A percentile compares a stretch with the other conserved stretches of the same genome.
phyloP scores from a whole-genome alignment of 2,888 invertebrate genomes.

The Rhopalosiphum nymphaeae region DNA sequence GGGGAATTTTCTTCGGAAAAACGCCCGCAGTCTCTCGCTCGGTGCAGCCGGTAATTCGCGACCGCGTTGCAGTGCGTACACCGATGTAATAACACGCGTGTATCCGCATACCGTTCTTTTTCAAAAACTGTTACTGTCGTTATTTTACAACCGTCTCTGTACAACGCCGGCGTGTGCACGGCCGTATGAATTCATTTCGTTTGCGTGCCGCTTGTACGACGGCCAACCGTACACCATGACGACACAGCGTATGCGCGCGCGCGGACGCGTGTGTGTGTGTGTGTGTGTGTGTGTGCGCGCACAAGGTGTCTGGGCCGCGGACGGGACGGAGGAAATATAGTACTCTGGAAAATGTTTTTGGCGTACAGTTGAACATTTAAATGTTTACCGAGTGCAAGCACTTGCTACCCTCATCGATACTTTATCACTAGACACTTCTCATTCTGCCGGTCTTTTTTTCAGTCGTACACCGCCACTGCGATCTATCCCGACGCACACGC shows the following conservation, averaged over 20 bases:
- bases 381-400: background rate
- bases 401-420: background rate
- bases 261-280: background rate
- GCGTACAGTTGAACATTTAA: background rate
- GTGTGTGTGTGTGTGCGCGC: background rate
- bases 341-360: background rate
- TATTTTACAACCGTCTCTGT: background rate
- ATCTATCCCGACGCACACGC: too few species aligned
- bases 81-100: background rate
- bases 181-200: conserved; percentile 2
- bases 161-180: background rate
- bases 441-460: too few species aligned
- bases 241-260: background rate
- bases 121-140: background rate
- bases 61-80: background rate
- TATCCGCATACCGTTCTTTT: background rate
- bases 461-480: too few species aligned
- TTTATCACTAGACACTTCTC: too few species aligned
- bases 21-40: background rate
- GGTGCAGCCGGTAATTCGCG: conserved; percentile 30
- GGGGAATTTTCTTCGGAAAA: conserved; percentile 22
- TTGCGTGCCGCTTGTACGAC: background rate
- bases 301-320: background rate
- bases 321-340: background rate
- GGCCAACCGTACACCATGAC: background rate